Evolutionary conservation across 2,797 vertebrate genomes (phyloP).

Genomic region (Melanotaenia pygmaea): DNA sequence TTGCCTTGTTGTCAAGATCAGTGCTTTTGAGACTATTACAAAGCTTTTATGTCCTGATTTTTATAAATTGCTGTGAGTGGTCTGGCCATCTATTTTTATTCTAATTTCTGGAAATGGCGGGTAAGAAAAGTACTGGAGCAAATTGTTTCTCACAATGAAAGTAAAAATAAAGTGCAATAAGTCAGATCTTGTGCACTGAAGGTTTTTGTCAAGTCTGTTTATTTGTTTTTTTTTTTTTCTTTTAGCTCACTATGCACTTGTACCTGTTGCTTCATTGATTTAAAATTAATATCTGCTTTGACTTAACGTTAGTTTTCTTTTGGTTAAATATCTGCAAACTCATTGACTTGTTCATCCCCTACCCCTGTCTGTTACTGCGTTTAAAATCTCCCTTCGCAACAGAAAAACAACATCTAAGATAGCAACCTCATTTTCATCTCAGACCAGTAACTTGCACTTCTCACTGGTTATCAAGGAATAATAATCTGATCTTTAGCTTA

Average conservation of each 20-base stretch:
- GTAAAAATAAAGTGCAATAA: background rate
- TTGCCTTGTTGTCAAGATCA: conserved; percentile 19
- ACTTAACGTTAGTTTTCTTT: background rate
- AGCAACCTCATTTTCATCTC: background rate
- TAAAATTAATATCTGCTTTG: background rate
- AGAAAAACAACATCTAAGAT: background rate
- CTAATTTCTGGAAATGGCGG: conserved; percentile 28
- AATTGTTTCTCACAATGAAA: background rate
- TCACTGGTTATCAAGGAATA: background rate
- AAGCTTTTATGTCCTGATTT: conserved; percentile 25
- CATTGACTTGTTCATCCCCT: background rate
- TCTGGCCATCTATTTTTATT: conserved; percentile 19
- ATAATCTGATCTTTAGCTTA: background rate
- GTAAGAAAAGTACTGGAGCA: background rate
- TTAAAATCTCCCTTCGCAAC: background rate
- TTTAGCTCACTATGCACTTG: background rate
- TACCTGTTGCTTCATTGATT: background rate
- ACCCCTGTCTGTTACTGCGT: background rate
- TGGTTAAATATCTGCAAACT: background rate
- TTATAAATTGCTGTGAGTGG: conserved; percentile 13
- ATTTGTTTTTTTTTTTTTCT: background rate
- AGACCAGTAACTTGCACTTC: background rate
- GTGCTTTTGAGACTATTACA: conserved; percentile 13
- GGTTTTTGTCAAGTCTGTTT: background rate
- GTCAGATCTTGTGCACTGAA: background rate